A percentile compares a stretch with the other conserved stretches of the same genome.
Evolutionary conservation across 2,113 vertebrate genomes (phyloP).

Genomic region (Centrocercus urophasianus): DNA sequence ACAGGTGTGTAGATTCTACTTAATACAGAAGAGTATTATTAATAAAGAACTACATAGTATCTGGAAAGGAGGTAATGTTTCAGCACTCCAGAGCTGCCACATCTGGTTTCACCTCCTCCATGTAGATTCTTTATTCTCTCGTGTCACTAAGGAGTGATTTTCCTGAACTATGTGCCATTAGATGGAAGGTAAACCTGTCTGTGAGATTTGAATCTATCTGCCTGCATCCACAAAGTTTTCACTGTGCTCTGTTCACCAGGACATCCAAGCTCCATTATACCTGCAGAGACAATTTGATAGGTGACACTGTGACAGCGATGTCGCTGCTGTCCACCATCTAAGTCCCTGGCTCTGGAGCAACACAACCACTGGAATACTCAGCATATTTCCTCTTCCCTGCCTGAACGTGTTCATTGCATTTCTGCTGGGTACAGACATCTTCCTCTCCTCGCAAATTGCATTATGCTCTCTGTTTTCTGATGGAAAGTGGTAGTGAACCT

Average conservation of each 20-base stretch:
- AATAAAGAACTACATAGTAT: neutral
- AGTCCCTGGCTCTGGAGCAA: neutral
- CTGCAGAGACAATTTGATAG: slow-evolving; percentile 56
- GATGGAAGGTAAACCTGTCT: neutral
- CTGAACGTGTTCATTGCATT: rapidly evolving
- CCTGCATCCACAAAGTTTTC: neutral
- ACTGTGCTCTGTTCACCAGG: neutral
- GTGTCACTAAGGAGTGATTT: slow-evolving; percentile 37
- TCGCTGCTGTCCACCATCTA: neutral
- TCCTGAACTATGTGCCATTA: neutral
- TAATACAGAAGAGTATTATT: neutral
- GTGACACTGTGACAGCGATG: neutral
- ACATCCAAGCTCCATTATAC: slow-evolving; percentile 20
- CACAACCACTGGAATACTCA: neutral
- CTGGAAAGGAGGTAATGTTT: neutral
- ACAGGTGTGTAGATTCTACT: neutral
- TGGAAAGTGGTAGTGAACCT: slow-evolving; percentile 22
- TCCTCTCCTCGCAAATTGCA: neutral
- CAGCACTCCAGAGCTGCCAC: neutral
- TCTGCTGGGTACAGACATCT: neutral
- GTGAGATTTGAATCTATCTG: neutral
- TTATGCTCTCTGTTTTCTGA: neutral
- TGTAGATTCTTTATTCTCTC: neutral
- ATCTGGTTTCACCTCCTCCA: neutral
- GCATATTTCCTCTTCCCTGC: neutral